phyloP scores from a whole-genome alignment of 2,113 vertebrate genomes.

The Chiloscyllium plagiosum region DNA sequence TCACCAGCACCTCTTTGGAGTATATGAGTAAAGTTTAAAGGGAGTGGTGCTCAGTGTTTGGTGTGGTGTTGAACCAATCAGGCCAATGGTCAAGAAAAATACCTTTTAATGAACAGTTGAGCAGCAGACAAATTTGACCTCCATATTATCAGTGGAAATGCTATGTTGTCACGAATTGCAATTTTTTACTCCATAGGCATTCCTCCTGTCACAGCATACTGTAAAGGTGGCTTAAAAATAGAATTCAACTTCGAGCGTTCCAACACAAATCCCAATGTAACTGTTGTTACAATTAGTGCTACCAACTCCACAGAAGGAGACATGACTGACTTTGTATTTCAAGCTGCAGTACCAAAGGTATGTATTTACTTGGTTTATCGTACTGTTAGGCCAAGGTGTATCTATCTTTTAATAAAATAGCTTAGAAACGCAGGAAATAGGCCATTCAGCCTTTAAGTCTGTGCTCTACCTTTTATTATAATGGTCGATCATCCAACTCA shows the following conservation, averaged over 20 bases:
- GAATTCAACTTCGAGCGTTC: constrained; percentile 97
- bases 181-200: constrained; percentile 64
- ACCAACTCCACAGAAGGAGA: constrained; percentile 89
- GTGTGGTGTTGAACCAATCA: background rate
- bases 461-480: too few relatives aligned
- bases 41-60: background rate
- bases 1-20: background rate
- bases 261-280: constrained; percentile 88
- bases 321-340: constrained; percentile 98
- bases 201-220: constrained; percentile 91
- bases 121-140: background rate
- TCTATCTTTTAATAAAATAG: background rate
- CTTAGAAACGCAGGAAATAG: too few relatives aligned
- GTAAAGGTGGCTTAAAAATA: constrained; percentile 96
- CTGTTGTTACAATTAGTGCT: constrained; percentile 95
- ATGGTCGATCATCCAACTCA: too few relatives aligned
- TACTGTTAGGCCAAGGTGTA: background rate
- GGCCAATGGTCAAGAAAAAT: background rate
- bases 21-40: background rate
- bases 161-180: background rate
- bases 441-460: too few relatives aligned
- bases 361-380: constrained; percentile 52
- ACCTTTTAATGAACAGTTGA: background rate
- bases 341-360: constrained; percentile 99
- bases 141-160: background rate